phyloP scores from a whole-genome alignment of 2,113 vertebrate species.

The Syngnathoides biaculeatus region DNA sequence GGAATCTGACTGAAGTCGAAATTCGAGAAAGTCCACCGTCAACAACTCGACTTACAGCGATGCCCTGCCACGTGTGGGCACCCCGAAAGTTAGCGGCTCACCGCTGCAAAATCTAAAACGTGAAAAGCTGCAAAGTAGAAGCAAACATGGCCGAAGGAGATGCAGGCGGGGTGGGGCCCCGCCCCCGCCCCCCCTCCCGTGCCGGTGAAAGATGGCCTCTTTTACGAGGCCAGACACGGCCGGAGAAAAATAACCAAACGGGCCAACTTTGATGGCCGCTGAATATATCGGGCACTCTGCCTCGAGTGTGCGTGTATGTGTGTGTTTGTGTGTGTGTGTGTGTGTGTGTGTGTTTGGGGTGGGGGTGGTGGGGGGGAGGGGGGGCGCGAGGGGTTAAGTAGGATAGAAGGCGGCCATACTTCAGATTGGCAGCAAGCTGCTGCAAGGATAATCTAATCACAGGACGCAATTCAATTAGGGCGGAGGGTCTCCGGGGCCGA shows the following conservation, averaged over 20 bases:
- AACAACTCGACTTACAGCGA: too few relatives aligned
- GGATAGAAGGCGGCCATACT: slow-evolving; percentile 99
- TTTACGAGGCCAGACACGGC: slow-evolving; percentile 97
- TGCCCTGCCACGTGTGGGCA: background rate
- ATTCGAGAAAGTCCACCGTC: too few relatives aligned
- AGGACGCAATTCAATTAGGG: slow-evolving; percentile 98
- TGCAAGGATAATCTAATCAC: slow-evolving; percentile 99
- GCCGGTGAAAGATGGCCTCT: slow-evolving; percentile 89
- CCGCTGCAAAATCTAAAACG: background rate
- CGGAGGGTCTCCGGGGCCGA: slow-evolving; percentile 88
- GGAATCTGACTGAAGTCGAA: too few relatives aligned
- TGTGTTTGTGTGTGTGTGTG: slow-evolving; percentile 73
- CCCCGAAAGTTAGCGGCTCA: background rate
- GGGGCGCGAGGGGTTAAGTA: slow-evolving; percentile 99
- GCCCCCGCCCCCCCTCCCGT: too few relatives aligned
- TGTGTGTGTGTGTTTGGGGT: slow-evolving; percentile 57
- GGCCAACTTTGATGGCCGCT: slow-evolving; percentile 96
- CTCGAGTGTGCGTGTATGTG: slow-evolving; percentile 82
- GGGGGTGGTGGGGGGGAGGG: slow-evolving; percentile 79
- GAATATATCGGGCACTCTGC: slow-evolving; percentile 96
- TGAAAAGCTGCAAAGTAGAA: background rate
- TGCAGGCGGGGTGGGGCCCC: slow-evolving; percentile 56
- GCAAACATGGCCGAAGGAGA: background rate
- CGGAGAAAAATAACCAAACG: slow-evolving; percentile 99
- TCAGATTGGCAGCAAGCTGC: slow-evolving; percentile 99